phyloP scores from a whole-genome alignment of 2,888 invertebrate species.

The Drosophila mettleri region DNA sequence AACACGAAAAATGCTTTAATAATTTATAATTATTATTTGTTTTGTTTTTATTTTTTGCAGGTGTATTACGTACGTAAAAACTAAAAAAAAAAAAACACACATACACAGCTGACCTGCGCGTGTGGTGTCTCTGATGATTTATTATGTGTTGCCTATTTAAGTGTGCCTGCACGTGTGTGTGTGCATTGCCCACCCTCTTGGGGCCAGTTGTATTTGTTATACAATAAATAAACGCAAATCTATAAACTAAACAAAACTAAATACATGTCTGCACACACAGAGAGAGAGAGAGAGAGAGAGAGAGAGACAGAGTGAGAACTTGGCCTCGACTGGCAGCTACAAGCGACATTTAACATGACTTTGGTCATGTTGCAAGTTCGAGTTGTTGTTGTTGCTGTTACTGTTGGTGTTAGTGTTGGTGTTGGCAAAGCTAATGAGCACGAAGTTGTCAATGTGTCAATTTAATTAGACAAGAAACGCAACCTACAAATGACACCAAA shows the following conservation, averaged over 20 bases:
- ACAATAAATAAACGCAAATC: conserved; percentile 80
- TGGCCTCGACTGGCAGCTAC: conserved; percentile 3
- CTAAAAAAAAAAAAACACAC: too few relatives aligned
- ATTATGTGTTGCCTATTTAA: conserved; percentile 80
- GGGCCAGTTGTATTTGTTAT: conserved; percentile 50
- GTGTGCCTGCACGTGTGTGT: conserved; percentile 42
- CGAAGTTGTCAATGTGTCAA: conserved; percentile 82
- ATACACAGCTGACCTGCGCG: conserved; percentile 39
- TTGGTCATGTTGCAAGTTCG: conserved; percentile 32
- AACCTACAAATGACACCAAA: conserved; percentile 69
- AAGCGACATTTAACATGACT: conserved; percentile 58
- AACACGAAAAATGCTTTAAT: too few relatives aligned
- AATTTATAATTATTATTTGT: not conserved
- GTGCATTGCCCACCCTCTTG: conserved; percentile 14
- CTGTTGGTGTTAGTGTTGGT: conserved; percentile 30
- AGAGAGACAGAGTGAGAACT: not conserved
- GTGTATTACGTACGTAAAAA: conserved; percentile 26
- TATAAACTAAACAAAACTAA: conserved; percentile 81
- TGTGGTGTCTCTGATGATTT: conserved; percentile 64
- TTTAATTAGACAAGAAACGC: conserved; percentile 82
- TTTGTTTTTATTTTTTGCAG: conserved; percentile 5
- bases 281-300: not conserved
- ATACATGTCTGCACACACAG: conserved; percentile 56
- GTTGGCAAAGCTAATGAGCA: conserved; percentile 74
- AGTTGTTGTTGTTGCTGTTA: conserved; percentile 13